Conservation (phyloP, 2,888 invertebrate species). For the Limnephilus lunatus region DNA sequence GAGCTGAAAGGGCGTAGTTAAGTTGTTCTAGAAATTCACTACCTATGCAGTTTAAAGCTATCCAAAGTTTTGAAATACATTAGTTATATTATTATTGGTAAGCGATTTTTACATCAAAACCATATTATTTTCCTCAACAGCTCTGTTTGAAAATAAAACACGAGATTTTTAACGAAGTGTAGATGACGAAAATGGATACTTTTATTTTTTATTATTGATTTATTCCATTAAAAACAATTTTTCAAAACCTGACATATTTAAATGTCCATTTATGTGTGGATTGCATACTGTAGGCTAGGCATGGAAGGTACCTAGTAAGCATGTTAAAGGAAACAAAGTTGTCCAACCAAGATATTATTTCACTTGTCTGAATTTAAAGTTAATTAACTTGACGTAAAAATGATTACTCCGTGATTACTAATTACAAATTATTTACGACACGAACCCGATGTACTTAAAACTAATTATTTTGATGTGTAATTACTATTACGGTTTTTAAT, state of each 20-base stretch:
- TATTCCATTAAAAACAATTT: background rate
- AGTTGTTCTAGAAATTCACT: too few species aligned
- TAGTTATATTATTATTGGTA: too few species aligned
- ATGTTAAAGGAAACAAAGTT: background rate
- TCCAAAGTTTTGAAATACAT: too few species aligned
- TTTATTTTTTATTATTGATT: background rate
- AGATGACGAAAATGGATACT: background rate
- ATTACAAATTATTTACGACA: background rate
- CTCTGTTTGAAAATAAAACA: background rate
- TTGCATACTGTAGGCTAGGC: background rate
- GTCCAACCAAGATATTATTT: background rate
- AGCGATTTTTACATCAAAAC: background rate
- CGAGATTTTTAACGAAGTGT: background rate
- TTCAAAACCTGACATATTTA: background rate
- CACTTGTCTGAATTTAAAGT: background rate
- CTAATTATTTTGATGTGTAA: background rate
- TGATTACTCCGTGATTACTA: background rate
- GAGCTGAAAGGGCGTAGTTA: too few species aligned
- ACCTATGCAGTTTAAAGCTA: too few species aligned
- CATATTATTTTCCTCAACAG: background rate
- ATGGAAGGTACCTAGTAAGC: too few species aligned
- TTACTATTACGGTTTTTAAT: too few species aligned
- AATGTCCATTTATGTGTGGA: background rate
- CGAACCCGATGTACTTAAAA: background rate
- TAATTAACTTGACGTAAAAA: background rate